Evolutionary conservation across 2,113 vertebrate species (phyloP).

Genomic region (Sturnira hondurensis): DNA sequence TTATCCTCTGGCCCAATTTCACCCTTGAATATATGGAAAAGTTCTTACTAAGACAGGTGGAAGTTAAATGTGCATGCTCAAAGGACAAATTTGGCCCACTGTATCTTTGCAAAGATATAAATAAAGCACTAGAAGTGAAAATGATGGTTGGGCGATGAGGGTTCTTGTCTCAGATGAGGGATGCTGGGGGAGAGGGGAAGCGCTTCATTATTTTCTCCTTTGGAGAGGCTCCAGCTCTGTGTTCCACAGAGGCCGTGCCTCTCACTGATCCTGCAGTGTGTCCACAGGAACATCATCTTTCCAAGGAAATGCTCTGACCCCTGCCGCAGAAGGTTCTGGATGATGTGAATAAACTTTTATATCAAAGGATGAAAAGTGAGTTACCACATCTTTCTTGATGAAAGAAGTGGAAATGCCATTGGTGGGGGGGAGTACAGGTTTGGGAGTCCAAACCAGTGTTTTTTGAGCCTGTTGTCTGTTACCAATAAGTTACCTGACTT

Average conservation of each 20-base stretch:
- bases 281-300: not conserved
- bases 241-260: fast-evolving
- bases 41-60: not conserved
- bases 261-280: not conserved
- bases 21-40: not conserved
- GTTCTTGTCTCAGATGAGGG: conserved; percentile 13
- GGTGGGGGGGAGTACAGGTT: not conserved
- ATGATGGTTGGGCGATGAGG: not conserved
- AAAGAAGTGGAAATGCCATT: not conserved
- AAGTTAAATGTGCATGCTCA: not conserved
- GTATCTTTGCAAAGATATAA: conserved; percentile 17
- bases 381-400: not conserved
- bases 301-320: not conserved
- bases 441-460: not conserved
- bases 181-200: not conserved
- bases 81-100: conserved; percentile 27
- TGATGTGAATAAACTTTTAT: not conserved
- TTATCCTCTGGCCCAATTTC: conserved; percentile 6
- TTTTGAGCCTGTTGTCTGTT: not conserved
- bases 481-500: not conserved
- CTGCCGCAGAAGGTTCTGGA: not conserved
- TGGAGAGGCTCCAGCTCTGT: not conserved
- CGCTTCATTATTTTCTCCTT: not conserved
- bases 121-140: not conserved
- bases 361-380: not conserved